These are phyloP conservation scores for Neodiprion pinetum DNA, from an alignment of 1,140 invertebrate species.

Conservation along the genomic window DNA sequence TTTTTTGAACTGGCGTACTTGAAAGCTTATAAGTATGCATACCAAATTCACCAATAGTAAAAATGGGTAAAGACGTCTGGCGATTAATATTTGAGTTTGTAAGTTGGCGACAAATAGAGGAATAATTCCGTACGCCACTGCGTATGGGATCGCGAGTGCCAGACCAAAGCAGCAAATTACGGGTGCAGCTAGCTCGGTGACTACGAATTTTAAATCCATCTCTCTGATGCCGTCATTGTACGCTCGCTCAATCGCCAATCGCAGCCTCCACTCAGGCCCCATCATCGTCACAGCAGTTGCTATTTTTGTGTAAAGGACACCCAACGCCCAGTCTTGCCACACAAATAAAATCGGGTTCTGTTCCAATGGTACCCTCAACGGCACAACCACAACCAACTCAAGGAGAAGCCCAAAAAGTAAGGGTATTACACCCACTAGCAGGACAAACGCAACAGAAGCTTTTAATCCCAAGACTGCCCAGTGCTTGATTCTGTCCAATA, in stretches of 20 bases:
- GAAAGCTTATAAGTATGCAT: conserved; percentile 75
- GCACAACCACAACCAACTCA: conserved; percentile 91
- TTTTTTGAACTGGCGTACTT: conserved; percentile 90
- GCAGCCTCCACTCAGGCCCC: conserved; percentile 95
- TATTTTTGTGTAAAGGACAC: conserved; percentile 97
- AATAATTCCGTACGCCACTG: conserved; percentile 81
- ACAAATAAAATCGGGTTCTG: conserved; percentile 95
- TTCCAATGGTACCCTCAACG: conserved; percentile 89
- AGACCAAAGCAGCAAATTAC: conserved; percentile 88
- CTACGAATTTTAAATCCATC: conserved; percentile 88
- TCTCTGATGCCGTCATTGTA: conserved; percentile 90
- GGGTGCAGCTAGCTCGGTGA: conserved; percentile 86
- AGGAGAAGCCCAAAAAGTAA: conserved; percentile 90
- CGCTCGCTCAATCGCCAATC: conserved; percentile 89
- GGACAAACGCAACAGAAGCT: conserved; percentile 75
- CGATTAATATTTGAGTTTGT: conserved; percentile 78
- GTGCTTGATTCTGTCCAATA: conserved; percentile 76
- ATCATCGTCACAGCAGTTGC: conserved; percentile 97
- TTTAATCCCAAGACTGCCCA: conserved; percentile 75
- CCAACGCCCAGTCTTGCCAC: conserved; percentile 97
- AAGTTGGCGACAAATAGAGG: conserved; percentile 79
- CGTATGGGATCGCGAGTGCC: conserved; percentile 89
- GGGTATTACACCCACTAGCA: conserved; percentile 91
- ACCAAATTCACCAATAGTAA: conserved; percentile 76
- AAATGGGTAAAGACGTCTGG: conserved; percentile 91